Percentiles rank a stretch among this genome's conserved stretches.
These are phyloP conservation scores for Lota lota DNA, from an alignment of 2,113 vertebrate genomes.

Conservation along the genomic window DNA sequence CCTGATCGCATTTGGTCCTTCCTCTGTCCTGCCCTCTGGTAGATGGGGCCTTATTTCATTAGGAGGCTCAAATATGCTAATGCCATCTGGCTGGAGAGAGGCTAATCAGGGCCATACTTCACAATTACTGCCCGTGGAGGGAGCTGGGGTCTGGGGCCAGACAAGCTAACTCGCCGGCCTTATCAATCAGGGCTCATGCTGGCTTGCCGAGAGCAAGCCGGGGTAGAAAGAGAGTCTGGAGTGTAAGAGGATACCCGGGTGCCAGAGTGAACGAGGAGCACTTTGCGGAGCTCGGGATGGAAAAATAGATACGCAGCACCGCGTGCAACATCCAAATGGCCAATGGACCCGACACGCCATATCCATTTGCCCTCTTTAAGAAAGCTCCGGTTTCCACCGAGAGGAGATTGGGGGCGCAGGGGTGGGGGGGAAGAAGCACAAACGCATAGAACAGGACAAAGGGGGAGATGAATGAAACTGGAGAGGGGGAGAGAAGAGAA, in stretches of 20 bases:
- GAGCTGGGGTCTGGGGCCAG: constrained; percentile 42
- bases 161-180: constrained; percentile 57
- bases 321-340: constrained; percentile 42
- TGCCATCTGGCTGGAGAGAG: constrained; percentile 68
- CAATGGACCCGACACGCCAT: constrained; percentile 46
- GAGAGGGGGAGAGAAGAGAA: constrained; percentile 13
- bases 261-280: constrained; percentile 46
- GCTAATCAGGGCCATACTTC: constrained; percentile 74
- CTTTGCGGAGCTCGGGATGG: constrained; percentile 53
- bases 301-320: constrained; percentile 52
- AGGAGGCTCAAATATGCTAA: constrained; percentile 78
- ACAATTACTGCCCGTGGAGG: constrained; percentile 64
- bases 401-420: constrained; percentile 10
- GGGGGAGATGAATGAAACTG: constrained; percentile 1
- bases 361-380: constrained; percentile 47
- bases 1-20: constrained; percentile 49
- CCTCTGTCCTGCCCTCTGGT: constrained; percentile 60
- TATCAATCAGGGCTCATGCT: constrained; percentile 65
- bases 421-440: constrained; percentile 22
- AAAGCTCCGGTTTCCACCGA: constrained; percentile 43
- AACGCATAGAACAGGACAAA: constrained; percentile 36
- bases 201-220: constrained; percentile 41
- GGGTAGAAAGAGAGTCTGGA: constrained; percentile 61
- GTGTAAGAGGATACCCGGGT: constrained; percentile 59
- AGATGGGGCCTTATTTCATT: constrained; percentile 74